A percentile compares a stretch with the other conserved stretches of the same genome.
These are phyloP conservation scores for Drosophila baimaii DNA, from an alignment of 1,140 invertebrate genomes.

Conservation along the genomic window DNA sequence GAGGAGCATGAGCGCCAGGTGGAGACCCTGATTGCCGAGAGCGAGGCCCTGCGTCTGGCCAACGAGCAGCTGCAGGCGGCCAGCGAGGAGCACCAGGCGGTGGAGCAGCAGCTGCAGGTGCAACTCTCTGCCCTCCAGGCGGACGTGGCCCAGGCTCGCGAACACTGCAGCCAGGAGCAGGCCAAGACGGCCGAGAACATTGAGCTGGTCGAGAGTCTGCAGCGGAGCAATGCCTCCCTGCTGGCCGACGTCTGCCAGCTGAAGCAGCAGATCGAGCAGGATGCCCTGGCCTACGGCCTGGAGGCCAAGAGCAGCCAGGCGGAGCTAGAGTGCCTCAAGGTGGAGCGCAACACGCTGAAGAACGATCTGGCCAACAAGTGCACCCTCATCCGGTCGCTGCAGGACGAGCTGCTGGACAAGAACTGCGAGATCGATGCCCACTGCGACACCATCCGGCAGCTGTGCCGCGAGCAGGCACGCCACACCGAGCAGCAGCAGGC, in stretches of 20 bases:
- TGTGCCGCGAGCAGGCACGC: constrained; percentile 79
- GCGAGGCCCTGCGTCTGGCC: constrained; percentile 66
- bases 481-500: constrained; percentile 83
- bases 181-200: constrained; percentile 59
- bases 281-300: constrained; percentile 75
- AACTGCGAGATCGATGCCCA: constrained; percentile 81
- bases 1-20: constrained; percentile 67
- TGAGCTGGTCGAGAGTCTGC: constrained; percentile 65
- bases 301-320: constrained; percentile 69
- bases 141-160: constrained; percentile 59
- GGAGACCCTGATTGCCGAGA: constrained; percentile 65
- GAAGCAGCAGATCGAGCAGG: constrained; percentile 77
- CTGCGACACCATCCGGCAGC: constrained; percentile 76
- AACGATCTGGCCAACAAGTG: constrained; percentile 83
- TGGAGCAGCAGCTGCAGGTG: constrained; percentile 37
- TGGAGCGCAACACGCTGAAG: constrained; percentile 82
- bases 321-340: constrained; percentile 75
- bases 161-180: constrained; percentile 46
- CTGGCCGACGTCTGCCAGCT: constrained; percentile 58
- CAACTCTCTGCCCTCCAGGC: constrained; percentile 60
- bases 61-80: constrained; percentile 64
- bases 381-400: constrained; percentile 74
- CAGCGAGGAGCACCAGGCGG: constrained; percentile 46
- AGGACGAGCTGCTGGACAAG: constrained; percentile 83
- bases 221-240: constrained; percentile 64